phyloP scores from a whole-genome alignment of 2,797 vertebrate species.

The Cheirogaleus major region DNA sequence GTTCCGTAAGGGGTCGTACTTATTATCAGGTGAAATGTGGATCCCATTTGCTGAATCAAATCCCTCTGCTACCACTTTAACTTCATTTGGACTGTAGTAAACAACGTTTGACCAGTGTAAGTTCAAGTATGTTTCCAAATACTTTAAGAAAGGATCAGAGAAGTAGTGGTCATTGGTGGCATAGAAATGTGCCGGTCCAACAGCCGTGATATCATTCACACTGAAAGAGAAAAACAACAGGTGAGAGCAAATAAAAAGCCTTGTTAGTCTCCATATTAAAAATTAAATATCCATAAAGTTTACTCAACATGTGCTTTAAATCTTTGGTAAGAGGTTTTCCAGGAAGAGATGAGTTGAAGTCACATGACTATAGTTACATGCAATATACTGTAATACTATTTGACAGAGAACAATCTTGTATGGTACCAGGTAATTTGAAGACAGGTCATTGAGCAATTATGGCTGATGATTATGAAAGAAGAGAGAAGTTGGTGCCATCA shows the following conservation, averaged over 20 bases:
- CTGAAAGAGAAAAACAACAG: constrained; percentile 83
- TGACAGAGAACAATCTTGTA: background rate
- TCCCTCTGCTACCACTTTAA: constrained; percentile 91
- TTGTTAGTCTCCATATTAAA: background rate
- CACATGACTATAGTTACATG: background rate
- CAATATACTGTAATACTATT: background rate
- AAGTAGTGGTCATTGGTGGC: constrained; percentile 96
- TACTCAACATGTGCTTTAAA: background rate
- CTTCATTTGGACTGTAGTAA: constrained; percentile 93
- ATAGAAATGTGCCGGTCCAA: constrained; percentile 93
- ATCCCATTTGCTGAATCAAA: constrained; percentile 94
- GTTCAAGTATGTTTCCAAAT: constrained; percentile 87
- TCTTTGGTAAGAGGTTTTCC: background rate
- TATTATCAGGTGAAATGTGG: constrained; percentile 92
- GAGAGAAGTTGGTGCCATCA: background rate
- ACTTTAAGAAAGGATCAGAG: constrained; percentile 78
- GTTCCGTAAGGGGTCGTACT: constrained; percentile 83
- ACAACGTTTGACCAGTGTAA: constrained; percentile 92
- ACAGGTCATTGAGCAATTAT: background rate
- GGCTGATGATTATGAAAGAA: background rate
- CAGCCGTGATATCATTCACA: constrained; percentile 94
- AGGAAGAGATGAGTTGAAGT: constrained; percentile 34
- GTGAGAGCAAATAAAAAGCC: background rate
- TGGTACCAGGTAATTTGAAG: background rate
- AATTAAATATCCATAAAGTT: background rate